These are phyloP conservation scores for Oreotrochilus melanogaster DNA, from an alignment of 2,113 vertebrate genomes.

Conservation along the genomic window DNA sequence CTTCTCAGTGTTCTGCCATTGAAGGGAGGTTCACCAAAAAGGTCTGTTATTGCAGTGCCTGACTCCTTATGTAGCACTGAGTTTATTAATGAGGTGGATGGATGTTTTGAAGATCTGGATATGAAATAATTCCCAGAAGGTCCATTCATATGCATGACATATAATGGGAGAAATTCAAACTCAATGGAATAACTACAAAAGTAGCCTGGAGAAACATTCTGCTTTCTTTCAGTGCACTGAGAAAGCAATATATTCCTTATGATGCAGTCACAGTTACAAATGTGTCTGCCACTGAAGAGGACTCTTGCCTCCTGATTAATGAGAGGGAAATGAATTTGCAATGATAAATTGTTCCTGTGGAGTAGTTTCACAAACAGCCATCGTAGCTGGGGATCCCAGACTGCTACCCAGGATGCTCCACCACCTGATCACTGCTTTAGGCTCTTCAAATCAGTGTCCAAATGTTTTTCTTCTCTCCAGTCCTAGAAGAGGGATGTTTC, in stretches of 20 bases:
- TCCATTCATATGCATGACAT: background rate
- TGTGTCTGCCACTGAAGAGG: background rate
- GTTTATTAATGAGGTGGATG: background rate
- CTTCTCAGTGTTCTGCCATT: background rate
- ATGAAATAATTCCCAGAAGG: background rate
- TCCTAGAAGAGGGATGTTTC: background rate
- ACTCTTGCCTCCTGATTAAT: conserved; percentile 1
- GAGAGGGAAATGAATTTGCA: background rate
- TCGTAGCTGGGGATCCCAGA: background rate
- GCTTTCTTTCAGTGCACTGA: background rate
- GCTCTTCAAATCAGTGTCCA: background rate
- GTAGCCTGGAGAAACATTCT: background rate
- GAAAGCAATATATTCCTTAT: background rate
- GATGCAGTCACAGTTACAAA: background rate
- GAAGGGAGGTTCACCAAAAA: background rate
- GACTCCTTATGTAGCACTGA: background rate
- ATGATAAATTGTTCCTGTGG: background rate
- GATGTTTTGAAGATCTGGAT: background rate
- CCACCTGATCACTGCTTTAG: background rate
- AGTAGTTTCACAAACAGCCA: background rate
- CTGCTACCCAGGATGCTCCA: background rate
- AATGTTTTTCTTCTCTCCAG: background rate
- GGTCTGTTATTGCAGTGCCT: background rate
- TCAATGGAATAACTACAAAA: background rate
- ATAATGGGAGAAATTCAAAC: background rate